phyloP scores from a whole-genome alignment of 2,888 invertebrate genomes.

The Drosophila dives region DNA sequence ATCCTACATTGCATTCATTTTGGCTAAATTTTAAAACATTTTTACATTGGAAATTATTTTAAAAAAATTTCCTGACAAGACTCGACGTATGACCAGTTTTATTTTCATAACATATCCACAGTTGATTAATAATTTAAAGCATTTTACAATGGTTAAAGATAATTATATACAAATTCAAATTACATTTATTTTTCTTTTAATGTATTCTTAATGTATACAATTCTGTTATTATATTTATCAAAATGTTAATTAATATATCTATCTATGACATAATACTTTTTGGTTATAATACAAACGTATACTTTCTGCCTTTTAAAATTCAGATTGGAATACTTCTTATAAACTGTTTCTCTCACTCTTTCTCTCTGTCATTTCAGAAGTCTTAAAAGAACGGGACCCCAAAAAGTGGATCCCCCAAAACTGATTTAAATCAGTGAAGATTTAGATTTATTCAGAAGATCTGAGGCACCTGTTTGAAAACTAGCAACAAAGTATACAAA shows the following conservation, averaged over 20 bases:
- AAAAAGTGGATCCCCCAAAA: background rate
- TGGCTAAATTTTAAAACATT: background rate
- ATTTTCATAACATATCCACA: background rate
- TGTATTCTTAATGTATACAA: background rate
- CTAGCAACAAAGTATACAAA: background rate
- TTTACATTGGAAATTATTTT: background rate
- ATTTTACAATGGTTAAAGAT: background rate
- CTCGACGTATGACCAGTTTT: background rate
- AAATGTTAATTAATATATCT: background rate
- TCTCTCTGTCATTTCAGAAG: background rate
- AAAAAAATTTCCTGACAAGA: background rate
- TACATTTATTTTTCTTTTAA: background rate
- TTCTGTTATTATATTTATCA: background rate
- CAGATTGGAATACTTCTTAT: background rate
- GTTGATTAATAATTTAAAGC: background rate
- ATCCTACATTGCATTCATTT: background rate
- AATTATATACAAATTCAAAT: background rate
- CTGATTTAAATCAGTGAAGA: background rate
- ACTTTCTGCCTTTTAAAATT: background rate
- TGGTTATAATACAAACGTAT: background rate
- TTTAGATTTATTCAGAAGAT: background rate
- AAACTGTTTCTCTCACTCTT: background rate
- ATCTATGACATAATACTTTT: background rate
- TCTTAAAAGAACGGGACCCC: background rate
- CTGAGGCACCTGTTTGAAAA: background rate